Evolutionary conservation across 2,113 vertebrate species (phyloP).

Genomic region (Rhea pennata): DNA sequence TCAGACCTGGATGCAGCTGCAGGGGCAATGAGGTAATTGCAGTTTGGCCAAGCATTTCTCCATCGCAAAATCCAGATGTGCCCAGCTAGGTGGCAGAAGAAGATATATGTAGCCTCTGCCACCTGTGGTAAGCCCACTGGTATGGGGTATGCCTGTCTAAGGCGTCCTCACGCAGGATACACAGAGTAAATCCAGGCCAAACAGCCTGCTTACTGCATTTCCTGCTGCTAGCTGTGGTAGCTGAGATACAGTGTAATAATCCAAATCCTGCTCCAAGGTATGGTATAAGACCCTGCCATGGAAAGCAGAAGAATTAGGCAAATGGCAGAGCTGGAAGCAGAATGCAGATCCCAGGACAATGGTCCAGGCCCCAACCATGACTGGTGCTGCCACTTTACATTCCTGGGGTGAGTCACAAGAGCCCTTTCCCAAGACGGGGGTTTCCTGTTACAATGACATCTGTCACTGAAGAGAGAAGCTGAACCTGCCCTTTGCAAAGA

Average conservation of each 20-base stretch:
- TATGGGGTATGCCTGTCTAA: neutral
- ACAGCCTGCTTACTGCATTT: neutral
- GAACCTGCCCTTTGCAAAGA: neutral
- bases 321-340: neutral
- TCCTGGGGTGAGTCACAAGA: neutral
- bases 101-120: neutral
- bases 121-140: neutral
- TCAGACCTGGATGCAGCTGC: neutral
- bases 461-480: neutral
- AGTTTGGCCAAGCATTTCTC: neutral
- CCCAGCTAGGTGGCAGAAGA: neutral
- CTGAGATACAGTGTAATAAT: neutral
- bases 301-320: neutral
- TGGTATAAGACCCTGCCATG: neutral
- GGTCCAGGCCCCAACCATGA: neutral
- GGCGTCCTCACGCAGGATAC: neutral
- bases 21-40: neutral
- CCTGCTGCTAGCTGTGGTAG: neutral
- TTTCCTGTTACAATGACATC: neutral
- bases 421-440: neutral
- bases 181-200: neutral
- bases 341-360: neutral
- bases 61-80: neutral
- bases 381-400: neutral
- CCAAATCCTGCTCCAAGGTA: neutral